Base-by-base conservation (phyloP, 2,888 invertebrate genomes). In the Drosophila barbarae region DNA sequence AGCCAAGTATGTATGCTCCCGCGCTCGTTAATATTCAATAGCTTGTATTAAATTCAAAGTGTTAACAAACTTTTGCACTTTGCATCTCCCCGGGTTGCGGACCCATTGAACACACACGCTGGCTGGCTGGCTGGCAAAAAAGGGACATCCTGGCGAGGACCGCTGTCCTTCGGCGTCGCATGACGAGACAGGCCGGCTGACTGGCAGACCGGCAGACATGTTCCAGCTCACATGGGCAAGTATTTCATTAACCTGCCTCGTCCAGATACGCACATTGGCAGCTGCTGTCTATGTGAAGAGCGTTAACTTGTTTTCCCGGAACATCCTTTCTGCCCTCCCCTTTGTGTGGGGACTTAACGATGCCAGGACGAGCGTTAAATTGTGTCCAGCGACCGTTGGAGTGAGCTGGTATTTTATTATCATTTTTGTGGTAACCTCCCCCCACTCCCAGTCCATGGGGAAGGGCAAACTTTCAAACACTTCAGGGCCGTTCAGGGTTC, bases 181-280 rank as follows among this genome's bases (percentile, higher is more conserved):
- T 49, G 28, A 38, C 55, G 56, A 56, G 59, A 59, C 44, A 51
- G 59, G 58, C 18, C 28, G 44, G 44, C 44, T 6, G 41, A 42
- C 10, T 46, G 44, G 35, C 35, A 60, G 74, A 58, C 47, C 32
- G 42, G 34, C 49, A 56, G 55, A 52, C 57, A 69, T 74, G 66
- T 69, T 66, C 70, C 67, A 35, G 54, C 63, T 55, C 68, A 69
- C 74, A 72, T 75, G 81, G 71, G 68, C 58, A 75, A 71, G 75
- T 79, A 82, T 79, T 80, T 84, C 82, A 81, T 81, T 84, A 81
- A 81, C 78, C 82, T 81, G 80, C 74, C 80, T 78, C 69, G 58
- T 13, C 64, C 79, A 80, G 79, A 74, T 77, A 77, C 78, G 69
- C 65, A 65, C 65, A 44, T 34, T 61, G 76, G 53, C 77, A 73